Evolutionary conservation across 2,888 invertebrate species (phyloP), one percentile per base, ranked within the genome.

Genomic region (Zaprionus obscuricornis): DNA sequence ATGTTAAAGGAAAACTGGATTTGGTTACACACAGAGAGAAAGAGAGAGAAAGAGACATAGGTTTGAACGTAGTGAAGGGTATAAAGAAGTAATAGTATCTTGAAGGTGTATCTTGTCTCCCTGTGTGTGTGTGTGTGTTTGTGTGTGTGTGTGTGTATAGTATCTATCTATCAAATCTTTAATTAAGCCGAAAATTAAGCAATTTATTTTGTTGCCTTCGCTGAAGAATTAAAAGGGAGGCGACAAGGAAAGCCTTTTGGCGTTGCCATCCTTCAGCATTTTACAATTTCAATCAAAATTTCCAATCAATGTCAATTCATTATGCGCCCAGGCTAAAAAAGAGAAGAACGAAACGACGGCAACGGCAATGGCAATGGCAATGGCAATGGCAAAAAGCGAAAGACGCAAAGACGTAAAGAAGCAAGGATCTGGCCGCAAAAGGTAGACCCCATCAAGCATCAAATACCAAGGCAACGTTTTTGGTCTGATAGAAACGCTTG

Each of bases 261-360:
- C 17, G 36, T 37, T 58, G 62, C 65, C 62, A 69, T 58, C 60
- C 50, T 71, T 64, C 34, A 46, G 60, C 55, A 66, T 71, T 74
- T 74, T 57, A 67, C 71, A 84, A 84, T 87, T 88, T 78, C 88
- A 88, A 88, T 88, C 88, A 88, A 88, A 88, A 88, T 89, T 88
- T 88, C 88, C 89, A 88, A 88, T 88, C 88, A 88, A 88, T 88
- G 88, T 88, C 88, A 88, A 88, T 88, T 88, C 88, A 86, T 86
- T 86, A 86, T 74, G 84, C 73, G 69, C 55, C 36, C 59, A 59
- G 54, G 22, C 34, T 7, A 22, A 4, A 22, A 22, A 22, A 22
- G 4, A 22, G 22, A 22, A 22, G 7, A 22, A 22, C 22, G 4
- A 22, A 22, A n/a, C n/a, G n/a, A n/a, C n/a, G 22, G 22, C 22